A percentile compares a stretch with the other conserved stretches of the same genome.
Conservation (phyloP, 2,113 vertebrate species). For the Toxostoma redivivum region DNA sequence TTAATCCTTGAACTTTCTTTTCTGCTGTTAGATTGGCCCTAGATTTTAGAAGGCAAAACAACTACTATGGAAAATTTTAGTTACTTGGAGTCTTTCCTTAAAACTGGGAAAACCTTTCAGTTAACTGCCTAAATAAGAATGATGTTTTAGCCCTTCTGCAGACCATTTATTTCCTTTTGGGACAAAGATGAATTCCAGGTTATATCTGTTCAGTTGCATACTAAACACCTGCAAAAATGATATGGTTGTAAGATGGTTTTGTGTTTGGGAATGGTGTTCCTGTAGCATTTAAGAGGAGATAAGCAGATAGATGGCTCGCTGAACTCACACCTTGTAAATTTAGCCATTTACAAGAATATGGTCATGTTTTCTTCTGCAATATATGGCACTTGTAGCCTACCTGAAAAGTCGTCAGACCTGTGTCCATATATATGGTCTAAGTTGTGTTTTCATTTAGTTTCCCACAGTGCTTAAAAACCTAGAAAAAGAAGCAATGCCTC, state of each 20-base stretch:
- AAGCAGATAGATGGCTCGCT: not conserved
- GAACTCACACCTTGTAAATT: not conserved
- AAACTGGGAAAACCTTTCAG: not conserved
- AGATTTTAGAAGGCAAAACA: not conserved
- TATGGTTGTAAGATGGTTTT: not conserved
- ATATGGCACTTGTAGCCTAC: not conserved
- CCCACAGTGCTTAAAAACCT: not conserved
- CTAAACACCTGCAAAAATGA: not conserved
- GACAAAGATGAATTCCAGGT: not conserved
- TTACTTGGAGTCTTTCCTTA: not conserved
- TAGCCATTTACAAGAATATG: accelerated
- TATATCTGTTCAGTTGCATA: not conserved
- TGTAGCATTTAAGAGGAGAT: not conserved
- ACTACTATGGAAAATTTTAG: not conserved
- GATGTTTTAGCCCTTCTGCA: not conserved
- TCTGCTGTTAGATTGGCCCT: not conserved
- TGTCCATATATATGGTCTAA: not conserved
- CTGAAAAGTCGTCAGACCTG: not conserved
- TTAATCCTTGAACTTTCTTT: not conserved
- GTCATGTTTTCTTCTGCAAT: not conserved
- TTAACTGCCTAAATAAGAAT: not conserved
- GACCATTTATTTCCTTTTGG: not conserved
- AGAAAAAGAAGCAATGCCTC: not conserved
- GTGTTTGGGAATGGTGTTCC: not conserved
- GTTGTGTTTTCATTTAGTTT: not conserved